A percentile compares a stretch with the other conserved stretches of the same genome.
These are phyloP conservation scores for Ephydatia muelleri DNA, from an alignment of 37 sponge, comb jelly and placozoan species.

Conservation along the genomic window DNA sequence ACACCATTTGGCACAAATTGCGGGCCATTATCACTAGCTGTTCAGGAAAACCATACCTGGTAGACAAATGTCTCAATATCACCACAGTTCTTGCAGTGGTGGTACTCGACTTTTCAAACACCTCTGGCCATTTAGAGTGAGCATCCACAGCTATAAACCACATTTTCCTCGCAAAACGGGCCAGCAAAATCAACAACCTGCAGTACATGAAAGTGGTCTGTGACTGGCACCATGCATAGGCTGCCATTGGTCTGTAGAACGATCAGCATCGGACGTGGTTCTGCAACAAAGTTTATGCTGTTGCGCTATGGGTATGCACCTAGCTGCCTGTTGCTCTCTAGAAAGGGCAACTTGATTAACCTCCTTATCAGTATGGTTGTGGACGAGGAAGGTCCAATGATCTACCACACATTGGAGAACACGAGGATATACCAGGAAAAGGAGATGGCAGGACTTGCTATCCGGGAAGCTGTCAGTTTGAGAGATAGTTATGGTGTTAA, in stretches of 20 bases:
- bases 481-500: too few species aligned
- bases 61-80: too few species aligned
- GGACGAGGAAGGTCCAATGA: slow-evolving; percentile 28
- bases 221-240: neutral
- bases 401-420: slow-evolving; percentile 86
- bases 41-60: too few species aligned
- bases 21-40: too few species aligned
- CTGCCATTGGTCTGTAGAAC: slow-evolving; percentile 44
- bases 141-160: too few species aligned
- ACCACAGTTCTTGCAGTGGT: too few species aligned
- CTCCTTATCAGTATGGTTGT: slow-evolving; percentile 46
- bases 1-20: too few species aligned
- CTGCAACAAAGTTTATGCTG: slow-evolving; percentile 47
- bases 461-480: slow-evolving; percentile 49
- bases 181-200: slow-evolving; percentile 15
- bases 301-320: slow-evolving; percentile 61
- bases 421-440: slow-evolving; percentile 73
- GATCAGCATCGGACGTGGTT: slow-evolving; percentile 56
- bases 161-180: too few species aligned
- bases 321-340: neutral
- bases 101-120: too few species aligned
- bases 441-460: slow-evolving; percentile 32
- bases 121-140: too few species aligned
- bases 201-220: slow-evolving; percentile 77
- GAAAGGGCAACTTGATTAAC: neutral